These are phyloP conservation scores for Apamea monoglypha DNA, from an alignment of 2,888 invertebrate genomes.

Conservation along the genomic window DNA sequence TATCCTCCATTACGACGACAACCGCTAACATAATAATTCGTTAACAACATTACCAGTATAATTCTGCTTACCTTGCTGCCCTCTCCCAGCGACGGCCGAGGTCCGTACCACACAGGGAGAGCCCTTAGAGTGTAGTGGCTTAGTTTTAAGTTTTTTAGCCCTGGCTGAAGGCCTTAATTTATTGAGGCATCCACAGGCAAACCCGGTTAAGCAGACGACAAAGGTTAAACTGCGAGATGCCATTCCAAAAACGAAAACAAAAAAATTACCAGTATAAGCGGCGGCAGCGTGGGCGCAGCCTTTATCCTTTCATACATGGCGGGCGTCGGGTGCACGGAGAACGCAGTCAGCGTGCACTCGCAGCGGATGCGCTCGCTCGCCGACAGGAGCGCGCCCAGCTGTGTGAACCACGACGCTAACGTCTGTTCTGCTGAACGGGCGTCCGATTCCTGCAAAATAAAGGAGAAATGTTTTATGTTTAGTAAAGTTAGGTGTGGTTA, in stretches of 20 bases:
- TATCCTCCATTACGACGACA: background rate
- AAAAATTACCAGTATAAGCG: constrained; percentile 46
- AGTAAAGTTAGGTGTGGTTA: background rate
- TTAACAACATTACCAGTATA: constrained; percentile 1
- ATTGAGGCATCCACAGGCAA: too few species aligned
- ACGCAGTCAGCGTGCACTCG: constrained; percentile 94
- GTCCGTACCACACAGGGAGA: too few species aligned
- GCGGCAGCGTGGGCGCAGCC: constrained; percentile 69
- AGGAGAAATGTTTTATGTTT: background rate
- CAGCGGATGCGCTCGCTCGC: constrained; percentile 91
- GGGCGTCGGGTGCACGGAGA: constrained; percentile 93
- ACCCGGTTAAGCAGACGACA: too few species aligned
- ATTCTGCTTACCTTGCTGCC: too few species aligned
- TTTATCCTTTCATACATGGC: constrained; percentile 91
- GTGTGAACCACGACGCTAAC: constrained; percentile 91
- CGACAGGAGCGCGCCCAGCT: constrained; percentile 91
- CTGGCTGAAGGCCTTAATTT: too few species aligned
- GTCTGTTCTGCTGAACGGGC: constrained; percentile 88
- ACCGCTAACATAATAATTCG: background rate
- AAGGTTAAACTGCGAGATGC: too few species aligned
- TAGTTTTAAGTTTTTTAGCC: too few species aligned
- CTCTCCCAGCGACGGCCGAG: too few species aligned
- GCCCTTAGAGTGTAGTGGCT: too few species aligned
- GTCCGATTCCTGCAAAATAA: constrained; percentile 84
- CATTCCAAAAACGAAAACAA: too few species aligned